Evolutionary conservation across 2,113 vertebrate species (phyloP), one percentile per base, ranked within the genome.

Genomic region (Aldabrachelys gigantea): DNA sequence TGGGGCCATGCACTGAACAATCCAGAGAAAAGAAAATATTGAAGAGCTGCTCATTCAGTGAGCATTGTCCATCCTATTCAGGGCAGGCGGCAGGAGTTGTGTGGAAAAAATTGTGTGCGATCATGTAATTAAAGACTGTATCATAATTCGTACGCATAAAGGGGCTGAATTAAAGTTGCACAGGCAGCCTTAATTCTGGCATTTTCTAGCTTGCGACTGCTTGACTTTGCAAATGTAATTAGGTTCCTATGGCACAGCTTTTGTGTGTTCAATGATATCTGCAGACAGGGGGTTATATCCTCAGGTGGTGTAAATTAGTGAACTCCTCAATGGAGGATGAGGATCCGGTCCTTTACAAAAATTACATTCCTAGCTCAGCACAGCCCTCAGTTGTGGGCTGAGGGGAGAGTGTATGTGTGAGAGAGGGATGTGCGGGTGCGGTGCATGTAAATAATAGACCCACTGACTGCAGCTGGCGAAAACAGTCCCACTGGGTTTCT

Each of bases 41-140:
- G 29, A 65, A 65, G 29, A 65, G 29, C 59, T 65, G 59, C 59
- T 65, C 14, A 65, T 65, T 35, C 59, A 65, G 59, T 14, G 59
- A 65, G 13, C 31, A 65, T 29, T 65, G 59, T 65, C 59, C 31
- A 59, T 29, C 57, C 57, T 59, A 29, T 59, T 5, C 22, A 57
- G 5, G 5, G 27, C 84, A 92, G 92, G 25, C 91, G 1, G 4
- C 65, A 79, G 59, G 44, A 12, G 69, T 52, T 4, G 9, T 69
- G 24, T 38, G 53, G 27, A 6, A 44, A 89, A 44, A 10, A 17
- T 2, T 25, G 0, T 13, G 31, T 8, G 5, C 0, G 12, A 59
- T 54, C 65, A 72, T 72, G 9, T 72, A 72, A 72, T 82, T 84
- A 13, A 91, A 90, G 53, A 56, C 4, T 52, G 13, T 57, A 8